Percentiles rank a stretch among this genome's conserved stretches.
Evolutionary conservation across 1,140 invertebrate species (phyloP).

Genomic region (Procambarus clarkii): DNA sequence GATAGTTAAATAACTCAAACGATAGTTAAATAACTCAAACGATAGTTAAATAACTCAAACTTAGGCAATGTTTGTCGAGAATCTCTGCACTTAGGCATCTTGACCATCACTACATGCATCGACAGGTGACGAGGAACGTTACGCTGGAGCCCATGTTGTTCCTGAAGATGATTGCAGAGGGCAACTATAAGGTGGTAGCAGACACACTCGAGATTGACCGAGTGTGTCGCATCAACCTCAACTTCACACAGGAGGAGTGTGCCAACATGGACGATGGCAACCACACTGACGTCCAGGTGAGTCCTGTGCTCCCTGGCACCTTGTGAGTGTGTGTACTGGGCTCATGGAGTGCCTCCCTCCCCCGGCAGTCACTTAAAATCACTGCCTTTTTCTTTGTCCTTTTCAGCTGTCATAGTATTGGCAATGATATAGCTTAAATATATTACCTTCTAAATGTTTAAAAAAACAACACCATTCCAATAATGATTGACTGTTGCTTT

Average conservation of each 20-base stretch:
- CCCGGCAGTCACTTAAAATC: too few relatives aligned
- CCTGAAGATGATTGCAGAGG: constrained; percentile 64
- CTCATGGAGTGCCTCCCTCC: too few relatives aligned
- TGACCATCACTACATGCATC: background rate
- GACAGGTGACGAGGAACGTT: constrained; percentile 31
- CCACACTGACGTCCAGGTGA: constrained; percentile 44
- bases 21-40: too few relatives aligned
- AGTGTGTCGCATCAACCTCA: constrained; percentile 59
- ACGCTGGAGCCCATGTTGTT: constrained; percentile 65
- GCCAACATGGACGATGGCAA: constrained; percentile 35
- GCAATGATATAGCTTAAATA: too few relatives aligned
- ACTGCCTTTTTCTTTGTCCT: too few relatives aligned
- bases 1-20: background rate
- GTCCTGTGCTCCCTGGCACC: background rate
- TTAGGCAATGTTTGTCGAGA: background rate
- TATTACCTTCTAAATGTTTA: too few relatives aligned
- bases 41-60: background rate
- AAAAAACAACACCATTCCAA: too few relatives aligned
- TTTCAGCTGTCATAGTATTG: too few relatives aligned
- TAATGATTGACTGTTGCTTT: too few relatives aligned
- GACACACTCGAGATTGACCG: constrained; percentile 61
- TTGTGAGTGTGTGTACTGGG: too few relatives aligned
- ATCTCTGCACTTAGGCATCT: too few relatives aligned
- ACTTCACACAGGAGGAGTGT: constrained; percentile 51
- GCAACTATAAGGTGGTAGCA: constrained; percentile 51